A percentile compares a stretch with the other conserved stretches of the same genome.
These are phyloP conservation scores for Agrilus biguttatus DNA, from an alignment of 2,888 invertebrate species.

Conservation along the genomic window DNA sequence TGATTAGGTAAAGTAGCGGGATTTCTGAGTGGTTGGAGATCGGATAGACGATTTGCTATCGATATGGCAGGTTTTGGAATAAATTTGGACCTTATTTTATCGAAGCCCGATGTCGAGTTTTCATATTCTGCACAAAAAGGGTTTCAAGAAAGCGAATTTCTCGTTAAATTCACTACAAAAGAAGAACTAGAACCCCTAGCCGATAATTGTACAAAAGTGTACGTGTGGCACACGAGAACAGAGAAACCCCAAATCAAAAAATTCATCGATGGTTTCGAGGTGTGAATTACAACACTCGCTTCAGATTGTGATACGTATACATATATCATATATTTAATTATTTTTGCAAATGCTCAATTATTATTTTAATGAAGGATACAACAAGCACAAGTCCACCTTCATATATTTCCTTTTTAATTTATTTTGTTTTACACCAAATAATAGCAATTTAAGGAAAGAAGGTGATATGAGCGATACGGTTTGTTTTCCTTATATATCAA, in stretches of 20 bases:
- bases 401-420: too few relatives aligned
- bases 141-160: constrained; percentile 75
- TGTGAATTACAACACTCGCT: constrained; percentile 8
- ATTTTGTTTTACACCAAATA: too few relatives aligned
- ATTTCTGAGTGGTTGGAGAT: constrained; percentile 72
- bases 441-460: too few relatives aligned
- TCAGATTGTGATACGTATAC: too few relatives aligned
- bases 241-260: constrained; percentile 68
- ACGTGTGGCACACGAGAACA: constrained; percentile 97
- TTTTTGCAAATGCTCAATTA: too few relatives aligned
- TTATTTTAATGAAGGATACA: too few relatives aligned
- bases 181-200: constrained; percentile 83
- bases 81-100: constrained; percentile 57
- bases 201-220: constrained; percentile 82
- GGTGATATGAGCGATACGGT: too few relatives aligned
- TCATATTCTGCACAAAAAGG: constrained; percentile 77
- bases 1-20: constrained; percentile 39
- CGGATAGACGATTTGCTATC: constrained; percentile 83
- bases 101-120: constrained; percentile 61
- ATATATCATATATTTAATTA: too few relatives aligned
- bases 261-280: constrained; percentile 39
- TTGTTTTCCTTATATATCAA: too few relatives aligned
- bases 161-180: constrained; percentile 55
- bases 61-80: constrained; percentile 98
- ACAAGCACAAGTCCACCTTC: too few relatives aligned